Conservation (phyloP, 2,113 vertebrate species). For the Furnarius figulus region DNA sequence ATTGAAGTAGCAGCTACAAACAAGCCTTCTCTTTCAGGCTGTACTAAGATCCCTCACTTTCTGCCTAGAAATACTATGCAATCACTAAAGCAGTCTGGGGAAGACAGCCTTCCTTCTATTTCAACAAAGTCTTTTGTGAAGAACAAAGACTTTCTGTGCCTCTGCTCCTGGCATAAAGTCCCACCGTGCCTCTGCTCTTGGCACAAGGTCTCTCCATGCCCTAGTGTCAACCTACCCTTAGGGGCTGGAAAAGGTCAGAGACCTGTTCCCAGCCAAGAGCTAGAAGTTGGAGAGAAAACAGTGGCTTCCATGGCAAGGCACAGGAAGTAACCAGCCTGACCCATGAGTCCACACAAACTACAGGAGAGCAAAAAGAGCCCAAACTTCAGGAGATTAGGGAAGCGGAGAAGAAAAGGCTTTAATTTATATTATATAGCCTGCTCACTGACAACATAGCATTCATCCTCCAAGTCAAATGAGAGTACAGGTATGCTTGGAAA, state of each 20-base stretch:
- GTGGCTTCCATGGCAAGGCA: not conserved
- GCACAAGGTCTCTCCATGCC: not conserved
- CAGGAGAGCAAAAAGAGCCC: not conserved
- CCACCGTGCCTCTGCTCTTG: not conserved
- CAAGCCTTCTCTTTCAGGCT: conserved; percentile 38
- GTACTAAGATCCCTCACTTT: not conserved
- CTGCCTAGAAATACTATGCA: not conserved
- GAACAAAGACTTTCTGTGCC: conserved; percentile 56
- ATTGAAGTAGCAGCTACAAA: conserved; percentile 31
- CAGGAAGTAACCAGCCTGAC: not conserved
- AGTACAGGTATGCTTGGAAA: not conserved
- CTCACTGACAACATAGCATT: not conserved
- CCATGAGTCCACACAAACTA: not conserved
- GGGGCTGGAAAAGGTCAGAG: not conserved
- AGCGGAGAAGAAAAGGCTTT: not conserved
- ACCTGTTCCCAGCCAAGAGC: not conserved
- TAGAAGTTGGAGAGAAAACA: not conserved
- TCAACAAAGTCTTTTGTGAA: conserved; percentile 15
- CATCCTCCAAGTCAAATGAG: not conserved
- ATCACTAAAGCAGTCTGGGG: not conserved
- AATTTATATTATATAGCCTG: not conserved
- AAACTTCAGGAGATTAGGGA: not conserved
- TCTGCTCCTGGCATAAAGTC: conserved; percentile 23
- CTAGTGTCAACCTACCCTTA: not conserved
- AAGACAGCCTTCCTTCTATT: conserved; percentile 43